Evolutionary conservation across 2,888 invertebrate species (phyloP).

Genomic region (Drosophila subquinaria): DNA sequence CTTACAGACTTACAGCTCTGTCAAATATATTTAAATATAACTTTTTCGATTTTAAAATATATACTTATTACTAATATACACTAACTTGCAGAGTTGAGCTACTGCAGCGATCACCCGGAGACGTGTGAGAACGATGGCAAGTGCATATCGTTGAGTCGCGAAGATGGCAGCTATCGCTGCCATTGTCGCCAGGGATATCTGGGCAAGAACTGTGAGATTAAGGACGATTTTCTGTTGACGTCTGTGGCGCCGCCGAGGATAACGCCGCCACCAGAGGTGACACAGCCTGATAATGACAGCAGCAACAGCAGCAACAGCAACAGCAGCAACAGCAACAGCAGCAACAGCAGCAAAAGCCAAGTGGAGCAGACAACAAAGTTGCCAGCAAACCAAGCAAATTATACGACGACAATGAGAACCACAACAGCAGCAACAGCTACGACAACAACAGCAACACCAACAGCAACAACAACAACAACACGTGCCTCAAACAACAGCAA

Average conservation of each 20-base stretch:
- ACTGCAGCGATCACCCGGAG: conserved; percentile 91
- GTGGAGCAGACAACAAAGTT: conserved; percentile 14
- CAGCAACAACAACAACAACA: conserved; percentile 20
- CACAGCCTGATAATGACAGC: conserved; percentile 56
- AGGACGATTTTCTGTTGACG: conserved; percentile 84
- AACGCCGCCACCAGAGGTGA: conserved; percentile 75
- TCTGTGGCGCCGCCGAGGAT: conserved; percentile 82
- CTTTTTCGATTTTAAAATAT: not conserved
- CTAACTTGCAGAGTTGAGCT: conserved; percentile 90
- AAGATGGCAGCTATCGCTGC: conserved; percentile 92
- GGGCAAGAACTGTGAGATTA: conserved; percentile 91
- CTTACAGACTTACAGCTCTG: not conserved
- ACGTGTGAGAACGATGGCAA: conserved; percentile 93
- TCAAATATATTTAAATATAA: not conserved
- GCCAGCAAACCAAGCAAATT: conserved; percentile 15
- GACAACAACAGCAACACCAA: conserved; percentile 6
- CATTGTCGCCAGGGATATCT: conserved; percentile 91
- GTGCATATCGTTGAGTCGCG: conserved; percentile 91
- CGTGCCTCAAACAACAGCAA: conserved; percentile 35
- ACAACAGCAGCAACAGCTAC: conserved; percentile 11
- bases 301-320: too few relatives aligned
- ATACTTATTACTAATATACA: not conserved
- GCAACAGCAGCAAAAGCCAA: not conserved
- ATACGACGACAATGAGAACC: conserved; percentile 10
- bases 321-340: too few relatives aligned